Base-by-base conservation (phyloP, 2,797 vertebrate species). In the Cossypha caffra region DNA sequence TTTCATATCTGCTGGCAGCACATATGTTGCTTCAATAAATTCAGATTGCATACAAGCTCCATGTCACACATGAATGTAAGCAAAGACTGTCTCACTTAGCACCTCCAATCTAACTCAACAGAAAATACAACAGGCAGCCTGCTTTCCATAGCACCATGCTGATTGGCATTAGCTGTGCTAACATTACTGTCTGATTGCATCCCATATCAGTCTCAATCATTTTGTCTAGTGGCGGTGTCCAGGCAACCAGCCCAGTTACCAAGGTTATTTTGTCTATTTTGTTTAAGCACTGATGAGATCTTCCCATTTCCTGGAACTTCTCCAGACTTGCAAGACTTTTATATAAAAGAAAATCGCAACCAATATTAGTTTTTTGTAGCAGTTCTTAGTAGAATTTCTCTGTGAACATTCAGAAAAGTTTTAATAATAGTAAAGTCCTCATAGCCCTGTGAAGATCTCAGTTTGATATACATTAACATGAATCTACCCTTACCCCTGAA, bases 171-270 rank as follows among this genome's bases (percentile, higher is more conserved):
- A 90, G 58, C 73, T 83, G 83, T 86, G 72, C 91, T 94, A 81
- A 77, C 40, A 57, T 47, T 80, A 54, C 23, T 29, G 40, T 54
- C 86, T 95, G 95, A 95, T 93, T 97, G 91, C 78, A 77, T 38
- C 64, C 45, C 20, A 1, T 71, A 95, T 86, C 95, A 67, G 59
- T 11, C 75, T 68, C 93, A 95, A 87, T 86, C 81, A 82, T 37
- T 73, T 86, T 80, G 50, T 88, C 75, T 84, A 78, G 72, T 81
- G 76, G 72, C 6, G 51, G 84, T 89, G 90, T 96, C 93, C 89
- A 95, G 92, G 92, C 95, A 93, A 96, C 91, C 87, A 93, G 72
- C 72, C 35, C 71, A 92, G 71, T 79, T 95, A 85, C 81, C 2
- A n/a, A 55, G 75, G 92, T 83, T 93, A 90, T 92, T 92, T 88